Percentiles rank a stretch among this genome's conserved stretches.
Conservation (phyloP, 2,797 vertebrate species). For the Aratinga solstitialis region DNA sequence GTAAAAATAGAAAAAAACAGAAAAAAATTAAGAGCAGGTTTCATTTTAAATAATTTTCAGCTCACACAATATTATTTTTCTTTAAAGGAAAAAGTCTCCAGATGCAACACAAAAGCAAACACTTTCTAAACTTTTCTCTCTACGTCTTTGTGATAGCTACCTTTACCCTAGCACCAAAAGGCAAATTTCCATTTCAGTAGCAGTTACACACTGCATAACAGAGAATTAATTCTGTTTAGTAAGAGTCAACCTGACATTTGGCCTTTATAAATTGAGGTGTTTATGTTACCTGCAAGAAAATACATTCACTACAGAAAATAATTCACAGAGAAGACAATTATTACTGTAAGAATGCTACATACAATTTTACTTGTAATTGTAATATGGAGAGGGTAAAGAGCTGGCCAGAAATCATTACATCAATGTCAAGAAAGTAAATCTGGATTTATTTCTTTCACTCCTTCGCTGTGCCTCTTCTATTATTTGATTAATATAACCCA, state of each 20-base stretch:
- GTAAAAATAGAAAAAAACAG: accelerated
- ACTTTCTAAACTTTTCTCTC: neutral
- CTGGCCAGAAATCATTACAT: neutral
- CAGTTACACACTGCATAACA: neutral
- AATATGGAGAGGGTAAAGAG: neutral
- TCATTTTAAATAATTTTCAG: neutral
- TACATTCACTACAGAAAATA: neutral
- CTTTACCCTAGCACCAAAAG: neutral
- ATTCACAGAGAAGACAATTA: neutral
- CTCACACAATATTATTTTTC: neutral
- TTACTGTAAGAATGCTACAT: neutral
- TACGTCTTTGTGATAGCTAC: neutral
- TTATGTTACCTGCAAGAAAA: slow-evolving; percentile 5
- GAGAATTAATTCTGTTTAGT: neutral
- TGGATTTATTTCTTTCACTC: neutral
- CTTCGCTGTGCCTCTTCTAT: neutral
- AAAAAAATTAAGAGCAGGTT: accelerated
- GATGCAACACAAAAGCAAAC: neutral
- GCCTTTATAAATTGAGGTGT: neutral
- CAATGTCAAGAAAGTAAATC: neutral
- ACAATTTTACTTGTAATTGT: neutral
- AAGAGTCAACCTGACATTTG: neutral
- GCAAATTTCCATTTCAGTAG: neutral
- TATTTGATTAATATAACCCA: neutral
- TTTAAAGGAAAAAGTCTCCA: neutral